phyloP scores from a whole-genome alignment of 2,113 vertebrate species.

The Pyrgilauda ruficollis region DNA sequence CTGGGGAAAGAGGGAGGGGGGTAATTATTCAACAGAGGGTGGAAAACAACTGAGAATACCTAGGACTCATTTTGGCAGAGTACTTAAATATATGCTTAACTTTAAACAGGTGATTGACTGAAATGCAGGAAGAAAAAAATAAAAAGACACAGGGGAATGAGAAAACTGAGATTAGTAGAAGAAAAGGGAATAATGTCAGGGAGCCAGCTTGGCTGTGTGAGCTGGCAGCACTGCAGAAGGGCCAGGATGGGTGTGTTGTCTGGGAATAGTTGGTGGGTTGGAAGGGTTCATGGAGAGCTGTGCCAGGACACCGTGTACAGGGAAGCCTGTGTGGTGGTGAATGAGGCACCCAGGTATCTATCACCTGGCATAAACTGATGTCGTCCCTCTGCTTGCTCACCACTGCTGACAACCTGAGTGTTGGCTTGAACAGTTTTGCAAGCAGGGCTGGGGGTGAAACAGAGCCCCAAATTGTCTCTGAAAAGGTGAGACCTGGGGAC shows the following conservation, averaged over 20 bases:
- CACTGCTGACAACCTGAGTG: not conserved
- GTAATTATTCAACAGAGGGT: not conserved
- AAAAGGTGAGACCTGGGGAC: not conserved
- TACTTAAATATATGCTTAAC: not conserved
- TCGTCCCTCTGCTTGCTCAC: not conserved
- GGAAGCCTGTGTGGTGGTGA: accelerated
- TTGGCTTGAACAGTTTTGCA: not conserved
- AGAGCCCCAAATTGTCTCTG: not conserved
- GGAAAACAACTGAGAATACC: not conserved
- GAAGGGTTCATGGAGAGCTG: not conserved
- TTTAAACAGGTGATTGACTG: not conserved
- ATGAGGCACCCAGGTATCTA: not conserved
- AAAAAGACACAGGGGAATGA: not conserved
- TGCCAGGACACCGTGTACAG: accelerated
- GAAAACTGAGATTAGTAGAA: not conserved
- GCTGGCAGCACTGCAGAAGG: not conserved
- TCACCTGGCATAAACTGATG: not conserved
- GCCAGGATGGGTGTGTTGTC: not conserved
- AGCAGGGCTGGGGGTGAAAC: not conserved
- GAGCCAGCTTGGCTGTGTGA: not conserved
- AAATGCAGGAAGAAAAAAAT: not conserved
- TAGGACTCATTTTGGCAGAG: not conserved
- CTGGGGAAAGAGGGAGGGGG: not conserved
- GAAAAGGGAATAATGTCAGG: not conserved
- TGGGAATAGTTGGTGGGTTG: not conserved